phyloP scores from a whole-genome alignment of 2,888 invertebrate genomes.

The Mimas tiliae region DNA sequence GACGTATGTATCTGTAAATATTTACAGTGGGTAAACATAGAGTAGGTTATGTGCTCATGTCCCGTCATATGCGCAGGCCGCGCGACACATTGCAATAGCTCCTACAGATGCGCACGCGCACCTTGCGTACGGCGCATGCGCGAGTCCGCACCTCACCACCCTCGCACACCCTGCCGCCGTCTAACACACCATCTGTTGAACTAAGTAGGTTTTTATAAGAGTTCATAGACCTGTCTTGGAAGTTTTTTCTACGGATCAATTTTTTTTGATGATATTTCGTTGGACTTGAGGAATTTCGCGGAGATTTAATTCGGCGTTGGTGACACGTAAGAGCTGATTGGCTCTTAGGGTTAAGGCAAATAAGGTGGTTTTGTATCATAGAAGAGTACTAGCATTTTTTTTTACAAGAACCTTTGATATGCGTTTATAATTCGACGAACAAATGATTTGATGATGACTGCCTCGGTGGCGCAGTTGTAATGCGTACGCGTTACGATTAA shows the following conservation, averaged over 20 bases:
- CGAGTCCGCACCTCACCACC: background rate
- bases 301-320: background rate
- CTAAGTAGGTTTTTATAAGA: conserved; percentile 30
- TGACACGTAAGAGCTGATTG: background rate
- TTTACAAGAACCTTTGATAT: no score
- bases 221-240: conserved; percentile 35
- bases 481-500: no score
- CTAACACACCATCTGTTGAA: conserved; percentile 33
- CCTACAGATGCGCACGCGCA: conserved; percentile 34
- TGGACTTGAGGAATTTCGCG: background rate
- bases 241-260: conserved; percentile 5
- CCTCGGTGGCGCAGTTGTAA: no score
- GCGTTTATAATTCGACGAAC: no score
- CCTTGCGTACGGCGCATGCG: conserved; percentile 32
- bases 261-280: conserved; percentile 9
- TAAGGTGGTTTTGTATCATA: no score
- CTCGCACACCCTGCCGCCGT: background rate
- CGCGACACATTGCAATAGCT: conserved; percentile 26
- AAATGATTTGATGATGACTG: no score
- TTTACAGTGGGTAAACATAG: conserved; percentile 9
- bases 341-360: background rate
- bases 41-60: background rate
- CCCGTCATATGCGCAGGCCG: background rate
- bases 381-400: no score
- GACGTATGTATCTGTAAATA: background rate